Evolutionary conservation across 2,888 invertebrate genomes (phyloP), one percentile per base, ranked within the genome.

Genomic region (Dynastes maya): DNA sequence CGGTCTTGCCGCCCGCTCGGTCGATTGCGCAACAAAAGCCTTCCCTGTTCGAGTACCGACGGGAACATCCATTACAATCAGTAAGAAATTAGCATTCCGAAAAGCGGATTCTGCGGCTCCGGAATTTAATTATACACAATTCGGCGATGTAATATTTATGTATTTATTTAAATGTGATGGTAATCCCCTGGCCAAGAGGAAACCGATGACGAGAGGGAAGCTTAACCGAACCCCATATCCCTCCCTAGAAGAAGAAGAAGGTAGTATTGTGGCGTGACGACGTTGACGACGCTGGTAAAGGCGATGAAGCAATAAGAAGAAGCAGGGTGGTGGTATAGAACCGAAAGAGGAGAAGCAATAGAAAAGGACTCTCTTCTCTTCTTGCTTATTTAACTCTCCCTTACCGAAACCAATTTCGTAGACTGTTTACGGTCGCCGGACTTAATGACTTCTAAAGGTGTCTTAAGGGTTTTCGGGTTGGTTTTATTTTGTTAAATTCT

Each of bases 81-180:
- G 86, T 85, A 85, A 84, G 85, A 87, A 88, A 88, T 87, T 88
- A 87, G 87, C 87, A 87, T 88, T 86, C 86, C 82, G 85, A 85
- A 86, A 87, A 86, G 86, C 86, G 87, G 86, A 84, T 87, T 86
- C 85, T 85, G 85, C 84, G 86, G 87, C 87, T 86, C 85, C 83
- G 84, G 86, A 88, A 89, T 89, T 88, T 88, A 88, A 89, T 88
- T 88, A 88, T 88, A 89, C 88, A 88, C 88, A 88, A 87, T 88
- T 88, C 87, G 85, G 86, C 85, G 88, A 89, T 89, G 89, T 89
- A 88, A 89, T 89, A 89, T 89, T 89, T 89, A 89, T 89, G 89
- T 89, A 89, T 89, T 89, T 89, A 89, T 89, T 89, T 88, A 89
- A 89, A 89, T 89, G 88, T 87, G 86, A 88, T 88, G 88, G 89